Evolutionary conservation across 2,888 invertebrate species (phyloP), one percentile per base, ranked within the genome.

Genomic region (Sylvicola cinctus): DNA sequence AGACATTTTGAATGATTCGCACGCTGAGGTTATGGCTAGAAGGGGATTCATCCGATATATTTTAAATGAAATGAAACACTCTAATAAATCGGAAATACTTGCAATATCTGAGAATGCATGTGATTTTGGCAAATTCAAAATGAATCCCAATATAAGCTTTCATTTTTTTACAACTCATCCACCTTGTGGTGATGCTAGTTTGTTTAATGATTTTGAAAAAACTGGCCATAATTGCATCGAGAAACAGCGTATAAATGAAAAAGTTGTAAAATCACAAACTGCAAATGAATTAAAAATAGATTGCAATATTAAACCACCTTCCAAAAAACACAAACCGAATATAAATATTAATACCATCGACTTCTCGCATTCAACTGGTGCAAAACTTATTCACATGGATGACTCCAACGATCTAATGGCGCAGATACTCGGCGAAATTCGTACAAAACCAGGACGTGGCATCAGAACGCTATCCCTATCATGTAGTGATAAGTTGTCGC

Each of bases 121-220:
- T 37, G 40, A 16, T 7, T 31, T 31, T 31, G n/a, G 7, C 11
- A 53, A 51, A 38, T 69, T 68, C 45, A 46, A 47, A 35, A 39
- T 83, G 2, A 67, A 65, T 44, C 46, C 62, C 3, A 60, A 61
- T 27, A 52, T 81, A 16, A 61, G 66, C 17, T 87, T 84, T 55
- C 77, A 87, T 51, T 77, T 93, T 48, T 84, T 79, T 47, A 74
- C 80, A 20, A 85, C 84, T 33, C 81, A 85, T 50, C 67, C 78
- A 27, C 93, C 91, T 13, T 93, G 93, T 60, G 93, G 93, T 0
- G 93, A 93, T 66, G 87, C 87, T 11, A 78, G 87, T 13, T 91
- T 93, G 44, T 69, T 80, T 49, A 44, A 42, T 32, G 45, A 42
- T n/a, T 20, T 20, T 20, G 8, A 20, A 20, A 29, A 45, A 42